Conservation (phyloP, 2,888 invertebrate species). For the Metellina segmentata region DNA sequence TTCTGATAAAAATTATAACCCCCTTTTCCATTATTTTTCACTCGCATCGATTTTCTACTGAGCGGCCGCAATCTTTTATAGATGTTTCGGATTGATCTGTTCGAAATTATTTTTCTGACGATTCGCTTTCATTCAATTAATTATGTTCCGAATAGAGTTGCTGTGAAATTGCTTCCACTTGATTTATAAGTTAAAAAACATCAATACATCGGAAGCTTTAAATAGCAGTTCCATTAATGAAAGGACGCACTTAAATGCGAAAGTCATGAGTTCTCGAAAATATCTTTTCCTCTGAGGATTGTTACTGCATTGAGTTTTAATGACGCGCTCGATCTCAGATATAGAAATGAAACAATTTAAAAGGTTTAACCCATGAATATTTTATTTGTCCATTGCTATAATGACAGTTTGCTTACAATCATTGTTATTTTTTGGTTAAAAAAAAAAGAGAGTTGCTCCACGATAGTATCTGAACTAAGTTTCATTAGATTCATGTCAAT, state of each 20-base stretch:
- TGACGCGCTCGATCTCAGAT: no score
- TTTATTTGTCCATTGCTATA: no score
- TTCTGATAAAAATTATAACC: not conserved
- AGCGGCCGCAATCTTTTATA: not conserved
- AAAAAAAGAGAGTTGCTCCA: no score
- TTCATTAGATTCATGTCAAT: no score
- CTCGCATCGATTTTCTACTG: not conserved
- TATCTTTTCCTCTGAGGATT: not conserved
- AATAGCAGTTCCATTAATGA: not conserved
- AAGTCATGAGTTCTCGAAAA: not conserved
- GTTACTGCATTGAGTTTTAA: not conserved
- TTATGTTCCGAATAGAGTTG: not conserved
- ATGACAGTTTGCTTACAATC: no score
- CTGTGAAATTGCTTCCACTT: not conserved
- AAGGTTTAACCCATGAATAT: not conserved
- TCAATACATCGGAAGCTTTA: not conserved
- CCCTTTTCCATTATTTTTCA: not conserved
- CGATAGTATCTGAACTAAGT: no score
- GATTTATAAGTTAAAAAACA: not conserved
- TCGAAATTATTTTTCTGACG: not conserved
- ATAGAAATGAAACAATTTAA: not conserved
- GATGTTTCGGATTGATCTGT: not conserved
- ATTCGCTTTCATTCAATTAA: not conserved
- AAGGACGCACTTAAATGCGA: not conserved
- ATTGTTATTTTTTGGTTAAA: no score